Evolutionary conservation across 2,797 vertebrate genomes (phyloP), one percentile per base, ranked within the genome.

Genomic region (Molossus alvarezi): DNA sequence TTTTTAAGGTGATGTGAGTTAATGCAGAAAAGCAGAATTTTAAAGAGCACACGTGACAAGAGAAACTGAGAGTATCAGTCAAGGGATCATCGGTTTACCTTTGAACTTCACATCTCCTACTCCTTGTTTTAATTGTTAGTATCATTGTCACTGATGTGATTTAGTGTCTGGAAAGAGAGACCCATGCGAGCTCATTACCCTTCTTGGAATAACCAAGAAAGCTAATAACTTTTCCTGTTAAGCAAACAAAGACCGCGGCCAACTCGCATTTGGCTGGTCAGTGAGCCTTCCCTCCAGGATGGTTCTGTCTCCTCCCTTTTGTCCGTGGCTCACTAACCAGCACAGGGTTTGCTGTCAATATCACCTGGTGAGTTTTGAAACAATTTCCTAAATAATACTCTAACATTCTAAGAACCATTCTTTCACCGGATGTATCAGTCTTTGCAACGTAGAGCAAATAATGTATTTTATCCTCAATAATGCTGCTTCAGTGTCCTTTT

Each of bases 261-360:
- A 88, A 82, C 86, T 97, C 97, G 97, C 98, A 98, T 97, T 97
- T 95, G 86, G 92, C 89, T 97, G 82, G 72, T 90, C 62, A 94
- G 82, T 13, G 3, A 84, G 55, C 37, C 82, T 95, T 92, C 90
- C 88, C 8, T 7, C 86, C 25, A 93, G 87, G 67, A 90, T 51
- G 33, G 71, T 88, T 95, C 75, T 88, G 53, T 53, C 69, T 75
- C n/a, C 75, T 95, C 53, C 71, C 95, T 97, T 83, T 64, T 91
- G 65, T 0, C 23, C 92, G 65, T 96, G 95, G 92, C 79, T 77
- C 62, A 17, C 86, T 71, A 80, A 37, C 85, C 55, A 81, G 92
- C 83, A 87, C 86, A 93, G 92, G 94, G 90, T 79, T 58, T 89
- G 76, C 58, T 90, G 72, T 90, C 92, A 67, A 5, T 73, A 83